phyloP scores from a whole-genome alignment of 2,113 vertebrate genomes.

The Semicossyphus pulcher region DNA sequence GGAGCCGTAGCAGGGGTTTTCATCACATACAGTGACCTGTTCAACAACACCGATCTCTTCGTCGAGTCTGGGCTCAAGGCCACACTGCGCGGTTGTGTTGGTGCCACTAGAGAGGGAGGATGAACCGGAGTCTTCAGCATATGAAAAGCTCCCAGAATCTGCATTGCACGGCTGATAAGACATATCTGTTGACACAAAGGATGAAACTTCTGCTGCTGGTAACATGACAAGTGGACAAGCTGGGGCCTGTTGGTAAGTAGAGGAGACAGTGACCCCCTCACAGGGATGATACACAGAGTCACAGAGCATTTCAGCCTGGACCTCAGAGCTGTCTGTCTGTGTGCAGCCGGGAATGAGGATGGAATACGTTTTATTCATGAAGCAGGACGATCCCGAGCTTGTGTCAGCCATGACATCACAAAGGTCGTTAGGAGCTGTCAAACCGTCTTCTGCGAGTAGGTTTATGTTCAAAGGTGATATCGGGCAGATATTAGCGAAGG shows the following conservation, averaged over 20 bases:
- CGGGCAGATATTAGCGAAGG: conserved; percentile 14
- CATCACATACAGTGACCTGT: background rate
- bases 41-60: too few relatives aligned
- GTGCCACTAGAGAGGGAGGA: conserved; percentile 25
- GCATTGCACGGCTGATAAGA: conserved; percentile 48
- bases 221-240: background rate
- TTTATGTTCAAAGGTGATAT: background rate
- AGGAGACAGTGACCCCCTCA: background rate
- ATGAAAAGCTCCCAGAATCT: conserved; percentile 27
- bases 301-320: background rate
- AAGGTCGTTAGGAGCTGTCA: background rate
- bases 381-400: conserved; percentile 26
- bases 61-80: background rate
- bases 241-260: conserved; percentile 6
- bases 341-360: background rate
- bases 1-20: conserved; percentile 16
- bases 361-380: conserved; percentile 68
- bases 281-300: conserved; percentile 18
- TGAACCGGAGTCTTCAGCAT: conserved; percentile 27
- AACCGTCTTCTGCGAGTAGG: background rate
- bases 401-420: background rate
- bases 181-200: conserved; percentile 40
- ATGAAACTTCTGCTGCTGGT: background rate
- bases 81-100: background rate
- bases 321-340: background rate